Conservation (phyloP, 2,113 vertebrate species). For the Pelobates fuscus region DNA sequence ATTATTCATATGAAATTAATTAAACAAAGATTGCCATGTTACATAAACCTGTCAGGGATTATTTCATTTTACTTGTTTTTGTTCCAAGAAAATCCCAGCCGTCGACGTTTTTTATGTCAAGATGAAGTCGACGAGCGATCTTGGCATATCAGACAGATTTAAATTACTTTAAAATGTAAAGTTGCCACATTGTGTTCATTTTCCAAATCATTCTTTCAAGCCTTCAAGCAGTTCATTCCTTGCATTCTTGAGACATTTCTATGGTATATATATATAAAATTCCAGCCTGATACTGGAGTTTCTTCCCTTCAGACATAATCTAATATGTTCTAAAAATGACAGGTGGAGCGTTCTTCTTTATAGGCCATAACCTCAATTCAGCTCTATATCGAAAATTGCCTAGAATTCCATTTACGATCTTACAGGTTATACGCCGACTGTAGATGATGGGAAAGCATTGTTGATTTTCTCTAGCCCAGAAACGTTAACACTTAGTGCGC, state of each 20-base stretch:
- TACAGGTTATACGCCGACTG: background rate
- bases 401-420: background rate
- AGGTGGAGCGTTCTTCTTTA: background rate
- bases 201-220: conserved; percentile 10
- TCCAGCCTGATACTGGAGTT: background rate
- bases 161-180: conserved; percentile 7
- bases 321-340: background rate
- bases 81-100: background rate
- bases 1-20: conserved; percentile 24
- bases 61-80: background rate
- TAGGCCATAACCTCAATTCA: background rate
- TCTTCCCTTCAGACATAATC: background rate
- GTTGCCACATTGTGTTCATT: background rate
- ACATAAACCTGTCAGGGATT: background rate
- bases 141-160: conserved; percentile 22
- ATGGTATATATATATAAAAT: background rate
- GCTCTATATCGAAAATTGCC: background rate
- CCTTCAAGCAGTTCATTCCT: too few relatives aligned
- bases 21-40: conserved; percentile 26
- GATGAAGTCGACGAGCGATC: conserved; percentile 15
- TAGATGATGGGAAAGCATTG: background rate
- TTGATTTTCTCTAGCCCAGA: too few relatives aligned
- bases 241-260: background rate
- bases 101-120: conserved; percentile 8
- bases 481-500: too few relatives aligned